These are phyloP conservation scores for Zosterops lateralis DNA, from an alignment of 2,113 vertebrate genomes.

Conservation along the genomic window DNA sequence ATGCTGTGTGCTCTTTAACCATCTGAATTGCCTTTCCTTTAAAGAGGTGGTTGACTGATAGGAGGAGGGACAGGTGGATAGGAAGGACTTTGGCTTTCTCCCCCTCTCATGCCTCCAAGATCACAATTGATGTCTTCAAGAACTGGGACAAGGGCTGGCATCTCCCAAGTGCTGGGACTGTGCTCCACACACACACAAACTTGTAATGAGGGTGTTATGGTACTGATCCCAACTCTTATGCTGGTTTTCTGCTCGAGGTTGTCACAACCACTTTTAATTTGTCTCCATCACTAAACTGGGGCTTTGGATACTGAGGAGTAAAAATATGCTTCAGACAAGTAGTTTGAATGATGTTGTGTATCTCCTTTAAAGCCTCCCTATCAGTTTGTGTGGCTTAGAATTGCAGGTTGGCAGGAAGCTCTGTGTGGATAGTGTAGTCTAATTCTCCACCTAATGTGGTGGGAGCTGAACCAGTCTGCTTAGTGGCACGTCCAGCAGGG, in stretches of 20 bases:
- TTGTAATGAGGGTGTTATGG: not conserved
- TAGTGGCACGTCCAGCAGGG: not conserved
- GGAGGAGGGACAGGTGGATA: not conserved
- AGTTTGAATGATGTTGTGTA: not conserved
- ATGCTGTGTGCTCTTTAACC: not conserved
- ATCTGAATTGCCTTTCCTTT: not conserved
- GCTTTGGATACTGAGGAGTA: not conserved
- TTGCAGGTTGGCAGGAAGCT: not conserved
- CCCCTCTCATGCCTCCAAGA: not conserved
- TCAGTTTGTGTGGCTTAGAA: not conserved
- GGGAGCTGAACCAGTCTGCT: not conserved
- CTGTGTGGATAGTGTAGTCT: not conserved
- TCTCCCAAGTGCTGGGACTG: not conserved
- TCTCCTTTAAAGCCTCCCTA: not conserved
- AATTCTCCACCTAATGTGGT: not conserved
- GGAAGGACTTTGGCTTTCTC: rapidly evolving
- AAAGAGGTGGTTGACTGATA: not conserved
- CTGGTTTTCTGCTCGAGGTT: not conserved
- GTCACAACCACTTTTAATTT: not conserved
- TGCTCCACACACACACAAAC: not conserved
- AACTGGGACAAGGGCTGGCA: not conserved
- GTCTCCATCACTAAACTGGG: not conserved
- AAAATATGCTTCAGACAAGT: not conserved
- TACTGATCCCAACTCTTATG: not conserved
- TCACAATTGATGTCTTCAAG: not conserved